A percentile compares a stretch with the other conserved stretches of the same genome.
phyloP scores from a whole-genome alignment of 92 coral and sea anemone genomes.

The Bergia sp. region DNA sequence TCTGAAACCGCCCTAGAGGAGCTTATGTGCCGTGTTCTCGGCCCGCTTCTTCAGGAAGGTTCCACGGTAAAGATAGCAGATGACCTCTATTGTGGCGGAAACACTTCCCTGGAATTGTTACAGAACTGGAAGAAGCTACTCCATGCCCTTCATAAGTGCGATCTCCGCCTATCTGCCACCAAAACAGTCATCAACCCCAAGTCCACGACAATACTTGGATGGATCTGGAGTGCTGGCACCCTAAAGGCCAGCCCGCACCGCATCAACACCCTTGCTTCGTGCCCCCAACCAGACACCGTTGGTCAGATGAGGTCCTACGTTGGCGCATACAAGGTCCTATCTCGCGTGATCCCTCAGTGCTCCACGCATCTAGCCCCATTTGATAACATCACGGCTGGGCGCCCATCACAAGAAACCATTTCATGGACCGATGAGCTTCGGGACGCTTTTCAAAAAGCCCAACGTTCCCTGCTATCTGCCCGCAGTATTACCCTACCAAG shows the following conservation, averaged over 20 bases:
- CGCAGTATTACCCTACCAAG: conserved; percentile 40
- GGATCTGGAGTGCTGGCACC: conserved; percentile 67
- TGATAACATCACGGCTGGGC: background rate
- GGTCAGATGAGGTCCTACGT: conserved; percentile 37
- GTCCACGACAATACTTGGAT: conserved; percentile 57
- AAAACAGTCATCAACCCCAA: conserved; percentile 64
- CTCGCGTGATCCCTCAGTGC: conserved; percentile 25
- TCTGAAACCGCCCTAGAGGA: too few species aligned
- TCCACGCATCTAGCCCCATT: conserved; percentile 7
- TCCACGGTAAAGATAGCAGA: conserved; percentile 51
- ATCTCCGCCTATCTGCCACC: conserved; percentile 64
- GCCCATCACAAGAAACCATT: conserved; percentile 9
- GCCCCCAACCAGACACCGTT: conserved; percentile 45
- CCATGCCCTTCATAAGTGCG: conserved; percentile 64
- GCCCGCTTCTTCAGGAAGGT: conserved; percentile 49
- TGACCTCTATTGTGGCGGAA: conserved; percentile 77
- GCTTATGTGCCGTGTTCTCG: too few species aligned
- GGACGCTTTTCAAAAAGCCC: conserved; percentile 12
- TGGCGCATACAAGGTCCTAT: conserved; percentile 36
- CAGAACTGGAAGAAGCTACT: conserved; percentile 72
- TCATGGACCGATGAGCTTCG: background rate
- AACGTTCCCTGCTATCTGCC: conserved; percentile 27
- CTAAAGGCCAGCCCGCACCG: conserved; percentile 64
- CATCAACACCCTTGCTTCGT: conserved; percentile 60
- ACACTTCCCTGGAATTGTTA: conserved; percentile 66